These are phyloP conservation scores for Trachelus troglodyta DNA, from an alignment of 2,888 invertebrate species.

Conservation along the genomic window DNA sequence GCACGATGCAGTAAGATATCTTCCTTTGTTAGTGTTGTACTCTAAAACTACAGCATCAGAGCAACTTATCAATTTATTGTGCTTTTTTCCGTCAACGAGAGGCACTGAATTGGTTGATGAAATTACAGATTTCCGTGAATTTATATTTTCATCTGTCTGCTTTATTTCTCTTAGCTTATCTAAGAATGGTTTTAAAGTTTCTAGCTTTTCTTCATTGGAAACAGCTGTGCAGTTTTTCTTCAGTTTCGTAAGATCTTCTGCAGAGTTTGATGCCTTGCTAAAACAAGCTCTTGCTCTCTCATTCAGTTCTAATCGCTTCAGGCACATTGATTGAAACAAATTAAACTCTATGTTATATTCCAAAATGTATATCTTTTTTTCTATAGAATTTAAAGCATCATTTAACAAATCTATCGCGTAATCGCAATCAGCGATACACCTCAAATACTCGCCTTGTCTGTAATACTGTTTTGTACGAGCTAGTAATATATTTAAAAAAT, in stretches of 20 bases:
- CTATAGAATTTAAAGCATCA: conserved; percentile 24
- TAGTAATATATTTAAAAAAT: conserved; percentile 44
- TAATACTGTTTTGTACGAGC: conserved; percentile 45
- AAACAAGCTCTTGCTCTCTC: conserved; percentile 11
- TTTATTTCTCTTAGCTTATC: conserved; percentile 9
- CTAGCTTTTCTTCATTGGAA: conserved; percentile 29
- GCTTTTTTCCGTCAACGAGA: conserved; percentile 42
- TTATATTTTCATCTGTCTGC: background rate
- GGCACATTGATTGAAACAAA: conserved; percentile 42
- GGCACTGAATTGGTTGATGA: conserved; percentile 14
- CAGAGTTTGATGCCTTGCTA: conserved; percentile 7
- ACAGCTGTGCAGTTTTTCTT: conserved; percentile 15
- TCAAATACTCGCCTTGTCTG: conserved; percentile 33
- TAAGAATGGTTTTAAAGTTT: conserved; percentile 29
- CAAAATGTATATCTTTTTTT: conserved; percentile 18
- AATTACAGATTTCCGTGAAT: background rate
- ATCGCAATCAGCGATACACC: conserved; percentile 48
- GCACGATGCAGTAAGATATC: conserved; percentile 63
- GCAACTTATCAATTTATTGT: conserved; percentile 44
- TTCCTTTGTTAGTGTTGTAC: conserved; percentile 52
- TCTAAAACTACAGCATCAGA: conserved; percentile 50
- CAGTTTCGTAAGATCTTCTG: conserved; percentile 25
- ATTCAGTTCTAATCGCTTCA: conserved; percentile 27
- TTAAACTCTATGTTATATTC: conserved; percentile 41
- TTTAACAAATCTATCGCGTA: conserved; percentile 40